A percentile compares a stretch with the other conserved stretches of the same genome.
These are phyloP conservation scores for Ectropis crepuscularia DNA, from an alignment of 2,888 invertebrate species.

Conservation along the genomic window DNA sequence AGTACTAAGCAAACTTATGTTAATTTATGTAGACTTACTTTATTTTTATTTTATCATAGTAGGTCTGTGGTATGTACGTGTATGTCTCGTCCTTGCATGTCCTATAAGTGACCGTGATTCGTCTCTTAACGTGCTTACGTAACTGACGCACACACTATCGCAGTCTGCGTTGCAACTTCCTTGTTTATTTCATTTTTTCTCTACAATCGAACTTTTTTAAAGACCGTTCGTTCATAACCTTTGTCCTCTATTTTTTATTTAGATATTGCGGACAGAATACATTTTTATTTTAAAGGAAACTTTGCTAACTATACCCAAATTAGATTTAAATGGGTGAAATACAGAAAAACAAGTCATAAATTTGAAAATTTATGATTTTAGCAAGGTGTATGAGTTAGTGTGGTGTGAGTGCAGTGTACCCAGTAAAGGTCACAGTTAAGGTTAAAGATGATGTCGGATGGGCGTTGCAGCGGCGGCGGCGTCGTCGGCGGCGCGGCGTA, in stretches of 20 bases:
- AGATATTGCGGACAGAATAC: no score
- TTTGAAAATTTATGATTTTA: constrained; percentile 34
- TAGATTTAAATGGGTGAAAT: not conserved
- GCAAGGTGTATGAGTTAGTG: constrained; percentile 37
- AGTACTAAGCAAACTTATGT: constrained; percentile 2
- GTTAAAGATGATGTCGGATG: constrained; percentile 79
- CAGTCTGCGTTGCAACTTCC: constrained; percentile 27
- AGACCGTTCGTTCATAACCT: not conserved
- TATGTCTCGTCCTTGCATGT: constrained; percentile 37
- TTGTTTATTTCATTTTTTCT: constrained; percentile 13
- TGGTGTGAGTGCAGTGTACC: constrained; percentile 72
- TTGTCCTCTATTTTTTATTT: no score
- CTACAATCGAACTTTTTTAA: not conserved
- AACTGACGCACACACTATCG: constrained; percentile 22
- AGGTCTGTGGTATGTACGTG: not conserved
- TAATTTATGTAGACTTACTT: not conserved
- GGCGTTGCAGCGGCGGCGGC: constrained; percentile 64
- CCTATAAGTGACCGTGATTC: constrained; percentile 41
- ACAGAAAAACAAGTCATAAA: not conserved
- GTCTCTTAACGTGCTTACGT: constrained; percentile 30
- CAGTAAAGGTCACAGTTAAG: constrained; percentile 81
- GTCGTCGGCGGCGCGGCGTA: constrained; percentile 61
- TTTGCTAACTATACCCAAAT: not conserved
- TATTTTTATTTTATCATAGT: constrained; percentile 12
- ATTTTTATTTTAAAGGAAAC: not conserved